These are phyloP conservation scores for Tetragnatha versicolor DNA, from an alignment of 1,140 invertebrate species.

Conservation along the genomic window DNA sequence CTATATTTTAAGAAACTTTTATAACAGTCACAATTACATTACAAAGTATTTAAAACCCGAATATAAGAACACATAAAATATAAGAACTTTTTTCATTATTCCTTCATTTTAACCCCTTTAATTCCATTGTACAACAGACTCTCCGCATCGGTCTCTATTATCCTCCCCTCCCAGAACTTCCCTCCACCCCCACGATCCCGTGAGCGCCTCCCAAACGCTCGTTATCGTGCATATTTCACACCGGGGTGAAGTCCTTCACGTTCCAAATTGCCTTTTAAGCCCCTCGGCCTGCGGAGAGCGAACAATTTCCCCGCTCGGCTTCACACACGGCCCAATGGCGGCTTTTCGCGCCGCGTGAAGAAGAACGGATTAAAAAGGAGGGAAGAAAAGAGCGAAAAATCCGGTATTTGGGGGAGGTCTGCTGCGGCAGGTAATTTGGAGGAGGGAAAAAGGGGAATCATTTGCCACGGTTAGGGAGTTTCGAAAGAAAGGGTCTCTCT, in stretches of 20 bases:
- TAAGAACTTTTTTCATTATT: too few species aligned
- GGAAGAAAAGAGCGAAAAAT: too few species aligned
- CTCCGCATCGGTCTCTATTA: too few species aligned
- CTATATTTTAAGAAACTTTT: too few species aligned
- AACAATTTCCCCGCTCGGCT: conserved; percentile 41
- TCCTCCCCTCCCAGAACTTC: neutral
- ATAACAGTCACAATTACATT: too few species aligned
- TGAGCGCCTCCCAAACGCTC: too few species aligned
- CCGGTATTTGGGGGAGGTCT: too few species aligned
- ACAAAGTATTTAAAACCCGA: too few species aligned
- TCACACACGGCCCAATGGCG: conserved; percentile 15
- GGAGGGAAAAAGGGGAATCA: neutral
- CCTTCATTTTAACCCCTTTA: too few species aligned
- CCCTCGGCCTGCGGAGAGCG: neutral
- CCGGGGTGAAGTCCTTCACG: neutral
- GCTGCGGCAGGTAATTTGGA: neutral
- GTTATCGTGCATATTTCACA: conserved; percentile 30
- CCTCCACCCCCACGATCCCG: neutral
- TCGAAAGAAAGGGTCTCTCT: neutral
- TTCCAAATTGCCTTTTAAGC: conserved; percentile 22
- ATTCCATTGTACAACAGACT: too few species aligned
- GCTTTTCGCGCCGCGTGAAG: neutral
- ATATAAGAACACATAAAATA: too few species aligned
- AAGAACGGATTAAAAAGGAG: too few species aligned
- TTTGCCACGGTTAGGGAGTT: conserved; percentile 18